Percentiles rank a stretch among this genome's conserved stretches.
Conservation (phyloP, 2,113 vertebrate species). For the Saguinus imperator region DNA sequence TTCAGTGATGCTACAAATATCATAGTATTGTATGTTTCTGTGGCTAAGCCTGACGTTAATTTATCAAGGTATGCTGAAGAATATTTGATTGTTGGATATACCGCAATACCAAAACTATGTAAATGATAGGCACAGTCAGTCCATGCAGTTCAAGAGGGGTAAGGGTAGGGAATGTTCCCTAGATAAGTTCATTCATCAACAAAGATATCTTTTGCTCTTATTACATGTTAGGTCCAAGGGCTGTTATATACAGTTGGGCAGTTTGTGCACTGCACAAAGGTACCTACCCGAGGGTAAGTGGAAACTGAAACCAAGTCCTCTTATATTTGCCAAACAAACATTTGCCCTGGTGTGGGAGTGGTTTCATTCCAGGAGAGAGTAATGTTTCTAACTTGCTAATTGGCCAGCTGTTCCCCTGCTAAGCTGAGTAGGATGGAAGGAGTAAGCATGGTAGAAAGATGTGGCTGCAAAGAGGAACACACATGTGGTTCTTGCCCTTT, state of each 20-base stretch:
- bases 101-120: neutral
- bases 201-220: neutral
- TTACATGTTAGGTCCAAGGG: neutral
- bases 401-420: neutral
- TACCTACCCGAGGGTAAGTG: neutral
- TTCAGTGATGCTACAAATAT: conserved; percentile 14
- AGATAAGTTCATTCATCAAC: neutral
- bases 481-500: neutral
- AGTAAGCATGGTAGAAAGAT: neutral
- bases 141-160: neutral
- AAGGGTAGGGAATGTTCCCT: neutral
- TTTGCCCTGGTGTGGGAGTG: neutral
- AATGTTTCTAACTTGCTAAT: neutral
- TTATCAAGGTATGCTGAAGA: neutral
- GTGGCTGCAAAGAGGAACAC: neutral
- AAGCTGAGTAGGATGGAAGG: neutral
- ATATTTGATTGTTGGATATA: neutral
- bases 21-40: neutral
- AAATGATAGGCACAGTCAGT: neutral
- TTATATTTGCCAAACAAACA: neutral
- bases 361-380: neutral
- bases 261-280: neutral
- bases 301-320: neutral
- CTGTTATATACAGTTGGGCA: neutral
- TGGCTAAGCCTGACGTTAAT: neutral